Evolutionary conservation across 2,797 vertebrate genomes (phyloP).

Genomic region (Sus cebifrons): DNA sequence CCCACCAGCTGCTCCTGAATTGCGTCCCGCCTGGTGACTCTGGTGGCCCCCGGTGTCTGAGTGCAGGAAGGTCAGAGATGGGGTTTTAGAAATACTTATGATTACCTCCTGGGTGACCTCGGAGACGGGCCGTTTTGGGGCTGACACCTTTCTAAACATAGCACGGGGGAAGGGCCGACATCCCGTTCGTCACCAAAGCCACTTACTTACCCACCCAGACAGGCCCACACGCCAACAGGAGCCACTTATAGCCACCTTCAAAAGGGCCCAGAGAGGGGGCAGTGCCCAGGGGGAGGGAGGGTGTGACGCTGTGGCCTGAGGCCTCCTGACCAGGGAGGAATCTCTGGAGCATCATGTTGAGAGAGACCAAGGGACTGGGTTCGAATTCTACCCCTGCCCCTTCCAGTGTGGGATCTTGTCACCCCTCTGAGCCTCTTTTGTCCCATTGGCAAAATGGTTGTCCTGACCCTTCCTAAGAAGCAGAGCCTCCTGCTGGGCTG

Average conservation of each 20-base stretch:
- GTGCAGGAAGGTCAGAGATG: conserved; percentile 63
- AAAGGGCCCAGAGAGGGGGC: conserved; percentile 56
- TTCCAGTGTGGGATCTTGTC: no score
- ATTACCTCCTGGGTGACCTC: conserved; percentile 77
- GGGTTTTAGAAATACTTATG: conserved; percentile 80
- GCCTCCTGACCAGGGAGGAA: conserved; percentile 28
- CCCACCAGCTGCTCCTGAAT: accelerated
- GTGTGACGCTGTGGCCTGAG: background rate
- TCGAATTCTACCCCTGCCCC: background rate
- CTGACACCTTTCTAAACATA: conserved; percentile 86
- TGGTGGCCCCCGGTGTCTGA: background rate
- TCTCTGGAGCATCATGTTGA: background rate
- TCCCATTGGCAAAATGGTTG: accelerated
- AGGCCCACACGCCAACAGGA: conserved; percentile 60
- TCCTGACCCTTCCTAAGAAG: accelerated
- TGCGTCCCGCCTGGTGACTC: background rate
- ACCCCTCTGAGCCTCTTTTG: background rate
- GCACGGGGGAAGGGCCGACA: conserved; percentile 37
- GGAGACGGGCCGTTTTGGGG: conserved; percentile 9
- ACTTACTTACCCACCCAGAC: conserved; percentile 78
- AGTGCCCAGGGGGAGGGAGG: background rate
- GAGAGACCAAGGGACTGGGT: background rate
- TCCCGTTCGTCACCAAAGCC: conserved; percentile 84
- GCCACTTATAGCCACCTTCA: conserved; percentile 83
- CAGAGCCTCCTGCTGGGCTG: no score